These are phyloP conservation scores for Aldrovandia affinis DNA, from an alignment of 2,797 vertebrate genomes.

Conservation along the genomic window DNA sequence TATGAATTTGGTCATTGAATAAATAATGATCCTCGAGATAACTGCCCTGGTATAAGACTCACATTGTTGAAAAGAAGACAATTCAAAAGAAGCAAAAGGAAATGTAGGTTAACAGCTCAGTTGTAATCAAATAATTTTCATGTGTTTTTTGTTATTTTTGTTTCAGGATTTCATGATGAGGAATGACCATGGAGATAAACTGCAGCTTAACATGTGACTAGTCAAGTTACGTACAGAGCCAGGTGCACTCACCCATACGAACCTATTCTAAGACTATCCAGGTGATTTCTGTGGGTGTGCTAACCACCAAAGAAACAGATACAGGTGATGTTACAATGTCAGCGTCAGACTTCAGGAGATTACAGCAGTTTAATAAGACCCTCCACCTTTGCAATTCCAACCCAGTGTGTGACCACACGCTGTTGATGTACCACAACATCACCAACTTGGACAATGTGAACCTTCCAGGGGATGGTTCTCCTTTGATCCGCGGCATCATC, in stretches of 20 bases:
- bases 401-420: not conserved
- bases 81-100: not conserved
- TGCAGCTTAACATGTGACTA: not conserved
- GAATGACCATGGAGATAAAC: not conserved
- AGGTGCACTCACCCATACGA: not conserved
- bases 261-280: not conserved
- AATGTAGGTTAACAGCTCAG: not conserved
- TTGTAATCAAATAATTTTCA: not conserved
- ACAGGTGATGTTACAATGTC: not conserved
- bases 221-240: not conserved
- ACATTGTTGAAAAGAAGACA: not conserved
- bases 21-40: not conserved
- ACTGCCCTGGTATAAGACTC: not conserved
- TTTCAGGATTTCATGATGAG: conserved; percentile 1
- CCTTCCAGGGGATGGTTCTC: conserved; percentile 29
- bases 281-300: not conserved
- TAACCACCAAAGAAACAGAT: not conserved
- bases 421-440: conserved; percentile 22
- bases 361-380: conserved; percentile 25
- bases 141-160: not conserved
- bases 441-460: conserved; percentile 14
- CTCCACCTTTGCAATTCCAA: conserved; percentile 16
- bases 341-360: not conserved
- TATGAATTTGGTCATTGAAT: not conserved
- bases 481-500: conserved; percentile 45